Conservation (phyloP, 2,888 invertebrate species). For the Acholoe squamosa region DNA sequence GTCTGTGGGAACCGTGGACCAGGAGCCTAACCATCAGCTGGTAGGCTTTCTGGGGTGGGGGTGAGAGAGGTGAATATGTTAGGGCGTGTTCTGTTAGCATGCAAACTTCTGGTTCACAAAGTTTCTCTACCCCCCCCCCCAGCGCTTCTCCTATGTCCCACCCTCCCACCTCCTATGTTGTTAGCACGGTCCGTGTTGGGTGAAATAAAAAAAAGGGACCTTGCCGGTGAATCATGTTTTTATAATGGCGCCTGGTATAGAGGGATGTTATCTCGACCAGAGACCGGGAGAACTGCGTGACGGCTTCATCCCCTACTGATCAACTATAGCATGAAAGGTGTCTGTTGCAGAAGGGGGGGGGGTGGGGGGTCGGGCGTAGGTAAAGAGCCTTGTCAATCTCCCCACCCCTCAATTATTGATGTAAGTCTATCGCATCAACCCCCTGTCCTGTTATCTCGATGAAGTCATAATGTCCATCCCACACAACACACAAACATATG, state of each 20-base stretch:
- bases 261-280: background rate
- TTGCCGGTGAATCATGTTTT: constrained; percentile 15
- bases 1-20: background rate
- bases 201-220: background rate
- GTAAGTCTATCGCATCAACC: too few relatives aligned
- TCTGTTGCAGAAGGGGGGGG: too few relatives aligned
- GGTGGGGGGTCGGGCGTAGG: background rate
- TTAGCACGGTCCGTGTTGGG: background rate
- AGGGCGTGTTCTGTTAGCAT: background rate
- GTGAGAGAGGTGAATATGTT: constrained; percentile 16
- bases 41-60: background rate
- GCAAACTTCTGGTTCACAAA: background rate
- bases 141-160: too few relatives aligned
- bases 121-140: background rate
- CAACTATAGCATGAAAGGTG: background rate
- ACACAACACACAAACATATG: background rate
- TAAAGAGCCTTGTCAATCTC: background rate
- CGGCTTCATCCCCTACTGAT: background rate
- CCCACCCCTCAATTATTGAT: too few relatives aligned
- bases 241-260: background rate
- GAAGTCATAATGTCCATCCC: background rate
- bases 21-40: too few relatives aligned
- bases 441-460: background rate
- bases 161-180: background rate
- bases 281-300: background rate